Base-by-base conservation (phyloP, 2,888 invertebrate species). In the Selenia dentaria region DNA sequence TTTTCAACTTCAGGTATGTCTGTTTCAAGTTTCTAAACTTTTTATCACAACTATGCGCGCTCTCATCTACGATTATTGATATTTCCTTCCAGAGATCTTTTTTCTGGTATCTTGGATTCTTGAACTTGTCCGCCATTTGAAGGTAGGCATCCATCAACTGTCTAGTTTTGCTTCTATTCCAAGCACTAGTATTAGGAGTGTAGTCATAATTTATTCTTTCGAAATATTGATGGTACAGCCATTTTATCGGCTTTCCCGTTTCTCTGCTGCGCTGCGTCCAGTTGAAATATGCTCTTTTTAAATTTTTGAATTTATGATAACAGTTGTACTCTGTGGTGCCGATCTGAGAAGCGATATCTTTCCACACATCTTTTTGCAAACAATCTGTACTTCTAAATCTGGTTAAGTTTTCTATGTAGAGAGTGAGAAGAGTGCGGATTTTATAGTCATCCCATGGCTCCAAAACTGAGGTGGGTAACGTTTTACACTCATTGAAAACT, bases 1-100 rank as follows among this genome's bases (percentile, higher is more conserved):
- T 70, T 62, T 79, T 85, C 6, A 87, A 58, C 51, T 84, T 74
- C 1, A 86, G 57, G 27, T 83, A 89, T 2, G 89, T 88, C 57
- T 87, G 87, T 52, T 89, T 89, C 25, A 89, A 64, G 52, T 89
- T 89, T 32, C 89, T 71, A 49, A 87, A 89, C 54, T 90, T 90
- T 33, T 84, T 84, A 48, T 90, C 89, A 59, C 88, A 88, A 33
- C 69, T 66, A 8, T 61, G 62, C 0, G 87, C 67, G 20, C 57
- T 64, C 51, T 82, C 81, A 0, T 82, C 84, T 1, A 87, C 79
- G 16, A 70, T 56, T 4, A 46, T 51, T 0, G 83, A 69, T 59
- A 88, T 80, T 51, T 85, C 80, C 51, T 74, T 81, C 87, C 87
- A 88, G 10, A 88, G 65, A 53, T 87, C 86, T 51, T 88, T 89